These are phyloP conservation scores for Ichneumoninae sp. DNA, from an alignment of 2,888 invertebrate species.

Conservation along the genomic window DNA sequence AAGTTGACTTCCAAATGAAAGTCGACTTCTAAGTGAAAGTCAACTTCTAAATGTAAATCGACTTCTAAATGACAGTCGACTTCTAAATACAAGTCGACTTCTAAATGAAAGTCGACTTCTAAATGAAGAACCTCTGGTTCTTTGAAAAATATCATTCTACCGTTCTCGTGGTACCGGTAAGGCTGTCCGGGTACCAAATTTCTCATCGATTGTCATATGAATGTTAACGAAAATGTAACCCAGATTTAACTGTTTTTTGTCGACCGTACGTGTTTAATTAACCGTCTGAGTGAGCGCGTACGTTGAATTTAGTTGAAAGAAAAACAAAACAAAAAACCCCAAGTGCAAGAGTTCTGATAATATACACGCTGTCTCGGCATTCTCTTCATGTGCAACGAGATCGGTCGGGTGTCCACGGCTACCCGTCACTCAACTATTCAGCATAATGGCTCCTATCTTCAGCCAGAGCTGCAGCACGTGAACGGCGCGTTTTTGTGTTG, in stretches of 20 bases:
- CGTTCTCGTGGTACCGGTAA: no score
- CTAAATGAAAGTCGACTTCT: no score
- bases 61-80: no score
- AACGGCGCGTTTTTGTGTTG: not conserved
- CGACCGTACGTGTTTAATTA: not conserved
- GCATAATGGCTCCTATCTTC: conserved; percentile 54
- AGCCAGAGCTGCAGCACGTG: conserved; percentile 35
- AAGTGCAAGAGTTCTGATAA: not conserved
- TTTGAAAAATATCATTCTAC: no score
- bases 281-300: conserved; percentile 11
- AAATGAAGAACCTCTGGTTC: no score
- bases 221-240: not conserved
- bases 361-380: not conserved
- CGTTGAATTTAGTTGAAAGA: conserved; percentile 14
- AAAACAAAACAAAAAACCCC: not conserved
- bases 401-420: conserved; percentile 9
- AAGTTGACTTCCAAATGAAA: no score
- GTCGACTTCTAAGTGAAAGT: no score
- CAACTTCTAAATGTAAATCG: no score
- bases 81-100: no score
- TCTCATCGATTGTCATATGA: not conserved
- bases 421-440: conserved; percentile 42
- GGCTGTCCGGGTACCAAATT: not conserved
- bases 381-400: conserved; percentile 23
- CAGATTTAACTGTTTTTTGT: not conserved